phyloP scores from a whole-genome alignment of 2,113 vertebrate species.

The Onychostruthus taczanowskii region DNA sequence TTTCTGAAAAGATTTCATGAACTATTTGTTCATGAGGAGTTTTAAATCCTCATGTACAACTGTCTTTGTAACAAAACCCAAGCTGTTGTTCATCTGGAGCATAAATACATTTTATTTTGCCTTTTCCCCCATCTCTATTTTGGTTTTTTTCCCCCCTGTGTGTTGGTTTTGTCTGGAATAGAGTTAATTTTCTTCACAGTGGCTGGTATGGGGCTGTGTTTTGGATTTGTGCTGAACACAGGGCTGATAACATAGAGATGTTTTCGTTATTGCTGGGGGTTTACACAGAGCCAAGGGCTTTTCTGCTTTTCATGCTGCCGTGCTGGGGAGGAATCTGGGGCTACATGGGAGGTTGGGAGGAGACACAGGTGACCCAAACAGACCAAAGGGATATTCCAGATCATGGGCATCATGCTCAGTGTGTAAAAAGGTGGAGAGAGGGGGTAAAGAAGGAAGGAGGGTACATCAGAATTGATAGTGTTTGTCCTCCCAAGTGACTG shows the following conservation, averaged over 20 bases:
- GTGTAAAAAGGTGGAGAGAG: neutral
- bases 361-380: neutral
- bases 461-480: neutral
- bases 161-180: neutral
- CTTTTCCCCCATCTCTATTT: neutral
- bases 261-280: neutral
- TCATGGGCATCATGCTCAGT: rapidly evolving
- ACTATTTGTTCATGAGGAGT: neutral
- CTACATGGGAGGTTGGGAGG: neutral
- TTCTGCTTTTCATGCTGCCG: rapidly evolving
- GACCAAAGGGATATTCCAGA: neutral
- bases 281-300: neutral
- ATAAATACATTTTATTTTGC: neutral
- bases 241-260: neutral
- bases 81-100: neutral
- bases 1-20: neutral
- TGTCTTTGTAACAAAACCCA: neutral
- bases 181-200: neutral
- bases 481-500: neutral
- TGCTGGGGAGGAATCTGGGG: neutral
- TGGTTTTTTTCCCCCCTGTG: rapidly evolving
- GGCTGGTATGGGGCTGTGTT: neutral
- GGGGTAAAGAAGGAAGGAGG: neutral
- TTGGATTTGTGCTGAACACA: neutral
- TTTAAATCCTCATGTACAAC: neutral